Conservation (phyloP, 1,140 invertebrate species). For the Globodera rostochiensis region DNA sequence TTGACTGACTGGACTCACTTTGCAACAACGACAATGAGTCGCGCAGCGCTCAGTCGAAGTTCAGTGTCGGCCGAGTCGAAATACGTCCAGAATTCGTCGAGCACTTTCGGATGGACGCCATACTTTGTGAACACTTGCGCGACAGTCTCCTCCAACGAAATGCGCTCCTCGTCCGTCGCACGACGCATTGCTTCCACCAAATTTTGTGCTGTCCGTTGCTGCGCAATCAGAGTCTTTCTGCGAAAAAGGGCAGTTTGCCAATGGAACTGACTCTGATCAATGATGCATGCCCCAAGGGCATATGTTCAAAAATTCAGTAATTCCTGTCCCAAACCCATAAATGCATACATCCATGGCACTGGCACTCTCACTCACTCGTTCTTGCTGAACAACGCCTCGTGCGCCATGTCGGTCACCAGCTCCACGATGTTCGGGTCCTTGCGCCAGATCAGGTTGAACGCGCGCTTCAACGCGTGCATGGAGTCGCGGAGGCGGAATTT, state of each 20-base stretch:
- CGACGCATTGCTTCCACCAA: conserved; percentile 31
- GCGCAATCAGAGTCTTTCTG: conserved; percentile 16
- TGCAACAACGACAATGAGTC: conserved; percentile 35
- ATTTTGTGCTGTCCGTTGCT: conserved; percentile 24
- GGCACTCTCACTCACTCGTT: conserved; percentile 26
- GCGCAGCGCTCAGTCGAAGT: conserved; percentile 22
- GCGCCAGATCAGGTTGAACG: conserved; percentile 40
- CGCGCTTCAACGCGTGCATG: conserved; percentile 21
- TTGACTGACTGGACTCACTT: conserved; percentile 6
- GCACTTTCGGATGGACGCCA: neutral
- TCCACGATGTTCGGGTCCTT: conserved; percentile 23
- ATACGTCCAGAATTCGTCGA: conserved; percentile 31
- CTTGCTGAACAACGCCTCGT: conserved; percentile 37
- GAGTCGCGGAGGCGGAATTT: conserved; percentile 37
- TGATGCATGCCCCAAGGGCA: too few species aligned
- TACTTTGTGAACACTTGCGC: conserved; percentile 23
- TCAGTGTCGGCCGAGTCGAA: conserved; percentile 6
- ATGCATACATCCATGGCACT: too few species aligned
- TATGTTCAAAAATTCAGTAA: too few species aligned
- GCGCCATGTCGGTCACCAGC: conserved; percentile 15
- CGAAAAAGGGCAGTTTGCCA: too few species aligned
- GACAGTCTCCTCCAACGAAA: conserved; percentile 40
- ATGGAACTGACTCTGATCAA: too few species aligned
- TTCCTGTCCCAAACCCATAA: too few species aligned
- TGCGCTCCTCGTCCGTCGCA: conserved; percentile 32